A percentile compares a stretch with the other conserved stretches of the same genome.
These are phyloP conservation scores for Cliona cf. orientalis DNA, from an alignment of 37 sponge, comb jelly and placozoan species.

Conservation along the genomic window DNA sequence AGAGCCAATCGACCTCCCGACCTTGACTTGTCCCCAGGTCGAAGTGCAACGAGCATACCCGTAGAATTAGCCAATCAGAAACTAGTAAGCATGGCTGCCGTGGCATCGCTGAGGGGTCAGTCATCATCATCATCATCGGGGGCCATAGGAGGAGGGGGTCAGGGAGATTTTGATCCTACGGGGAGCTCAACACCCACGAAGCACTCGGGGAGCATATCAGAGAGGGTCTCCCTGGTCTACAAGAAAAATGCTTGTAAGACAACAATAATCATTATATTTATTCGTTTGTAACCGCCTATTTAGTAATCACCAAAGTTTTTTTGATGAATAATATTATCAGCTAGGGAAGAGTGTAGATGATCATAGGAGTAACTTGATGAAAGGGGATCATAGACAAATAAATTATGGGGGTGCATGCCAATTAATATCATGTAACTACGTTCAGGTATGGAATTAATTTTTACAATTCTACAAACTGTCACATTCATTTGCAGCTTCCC, in stretches of 20 bases:
- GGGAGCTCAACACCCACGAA: slow-evolving; percentile 57
- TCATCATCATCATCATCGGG: background rate
- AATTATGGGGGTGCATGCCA: no score
- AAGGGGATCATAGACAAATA: no score
- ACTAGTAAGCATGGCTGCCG: slow-evolving; percentile 1
- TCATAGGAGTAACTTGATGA: no score
- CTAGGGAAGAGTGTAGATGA: no score
- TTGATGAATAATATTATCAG: background rate
- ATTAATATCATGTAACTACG: background rate
- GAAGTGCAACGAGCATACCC: background rate
- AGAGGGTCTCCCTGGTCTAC: slow-evolving; percentile 38
- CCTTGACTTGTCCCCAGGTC: slow-evolving; percentile 48
- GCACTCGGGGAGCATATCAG: slow-evolving; percentile 43
- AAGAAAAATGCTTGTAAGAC: slow-evolving; percentile 36
- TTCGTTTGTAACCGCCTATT: background rate
- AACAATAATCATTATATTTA: no score
- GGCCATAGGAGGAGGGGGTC: background rate
- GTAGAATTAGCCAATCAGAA: slow-evolving; percentile 3
- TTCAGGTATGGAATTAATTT: background rate
- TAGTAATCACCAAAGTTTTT: background rate
- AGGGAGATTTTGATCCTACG: slow-evolving; percentile 26
- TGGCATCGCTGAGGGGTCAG: background rate
- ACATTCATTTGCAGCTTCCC: slow-evolving; percentile 15
- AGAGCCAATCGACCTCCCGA: slow-evolving; percentile 71
- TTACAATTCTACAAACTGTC: background rate